A percentile compares a stretch with the other conserved stretches of the same genome.
phyloP scores from a whole-genome alignment of 2,113 vertebrate species.

The Ancistrus triradiatus region DNA sequence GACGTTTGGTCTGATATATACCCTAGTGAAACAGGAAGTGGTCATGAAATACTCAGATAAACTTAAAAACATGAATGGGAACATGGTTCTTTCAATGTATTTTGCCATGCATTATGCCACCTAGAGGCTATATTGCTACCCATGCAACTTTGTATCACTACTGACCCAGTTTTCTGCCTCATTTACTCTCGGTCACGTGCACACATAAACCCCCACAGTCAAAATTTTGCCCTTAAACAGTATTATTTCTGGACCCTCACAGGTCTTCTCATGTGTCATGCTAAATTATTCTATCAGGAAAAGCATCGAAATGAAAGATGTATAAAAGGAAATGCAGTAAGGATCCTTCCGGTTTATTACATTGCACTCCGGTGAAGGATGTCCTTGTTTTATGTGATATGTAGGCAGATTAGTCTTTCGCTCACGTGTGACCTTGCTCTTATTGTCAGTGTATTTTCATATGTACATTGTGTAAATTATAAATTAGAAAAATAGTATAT shows the following conservation, averaged over 20 bases:
- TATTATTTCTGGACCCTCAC: slow-evolving; percentile 18
- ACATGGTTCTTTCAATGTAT: no score
- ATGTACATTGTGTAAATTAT: neutral
- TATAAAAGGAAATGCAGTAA: no score
- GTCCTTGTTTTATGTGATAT: slow-evolving; percentile 24
- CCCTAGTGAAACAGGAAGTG: no score
- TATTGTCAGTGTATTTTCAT: neutral
- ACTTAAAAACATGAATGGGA: no score
- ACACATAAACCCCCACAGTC: slow-evolving; percentile 3
- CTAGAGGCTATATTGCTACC: no score
- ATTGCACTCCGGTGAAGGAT: slow-evolving; percentile 9
- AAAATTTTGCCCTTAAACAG: neutral
- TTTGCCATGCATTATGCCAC: no score
- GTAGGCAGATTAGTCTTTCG: neutral
- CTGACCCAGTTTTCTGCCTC: neutral
- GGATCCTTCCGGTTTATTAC: neutral
- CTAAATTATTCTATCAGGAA: slow-evolving; percentile 18
- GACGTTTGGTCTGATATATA: no score
- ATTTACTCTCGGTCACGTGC: no score
- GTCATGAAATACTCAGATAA: no score
- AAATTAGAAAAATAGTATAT: no score
- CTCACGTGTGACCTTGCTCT: neutral
- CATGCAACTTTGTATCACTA: no score
- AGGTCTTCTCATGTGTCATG: slow-evolving; percentile 10
- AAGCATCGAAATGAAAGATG: neutral